Evolutionary conservation across 2,113 vertebrate genomes (phyloP).

Genomic region (Psilopsiagon aymara): DNA sequence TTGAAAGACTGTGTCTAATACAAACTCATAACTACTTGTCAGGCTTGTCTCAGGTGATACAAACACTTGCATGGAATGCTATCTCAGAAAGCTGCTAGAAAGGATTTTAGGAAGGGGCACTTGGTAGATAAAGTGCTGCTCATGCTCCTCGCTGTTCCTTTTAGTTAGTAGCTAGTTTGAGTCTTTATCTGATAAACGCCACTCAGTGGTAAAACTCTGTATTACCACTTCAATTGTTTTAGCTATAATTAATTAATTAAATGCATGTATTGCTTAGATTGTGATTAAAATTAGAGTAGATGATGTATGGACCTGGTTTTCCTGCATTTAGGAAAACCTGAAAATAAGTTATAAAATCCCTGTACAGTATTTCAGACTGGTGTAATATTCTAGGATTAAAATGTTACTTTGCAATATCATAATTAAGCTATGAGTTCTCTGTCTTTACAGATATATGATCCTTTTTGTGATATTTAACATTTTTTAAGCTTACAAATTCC

Average conservation of each 20-base stretch:
- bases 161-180: not conserved
- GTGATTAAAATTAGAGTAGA: not conserved
- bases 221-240: not conserved
- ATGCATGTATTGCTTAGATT: not conserved
- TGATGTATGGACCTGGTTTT: not conserved
- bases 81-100: not conserved
- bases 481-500: not conserved
- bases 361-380: not conserved
- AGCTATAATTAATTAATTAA: not conserved
- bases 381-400: not conserved
- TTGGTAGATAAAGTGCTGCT: slow-evolving; percentile 10
- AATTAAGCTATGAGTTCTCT: not conserved
- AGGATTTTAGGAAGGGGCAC: slow-evolving; percentile 31
- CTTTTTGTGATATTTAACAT: not conserved
- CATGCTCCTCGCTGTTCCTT: not conserved
- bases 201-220: slow-evolving; percentile 21
- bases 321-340: not conserved
- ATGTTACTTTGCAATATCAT: not conserved
- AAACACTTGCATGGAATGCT: not conserved
- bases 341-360: not conserved
- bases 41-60: not conserved
- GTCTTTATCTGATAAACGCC: slow-evolving; percentile 9
- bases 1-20: not conserved
- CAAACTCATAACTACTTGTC: not conserved
- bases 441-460: not conserved